Evolutionary conservation across 2,113 vertebrate genomes (phyloP).

Genomic region (Anoplopoma fimbria): DNA sequence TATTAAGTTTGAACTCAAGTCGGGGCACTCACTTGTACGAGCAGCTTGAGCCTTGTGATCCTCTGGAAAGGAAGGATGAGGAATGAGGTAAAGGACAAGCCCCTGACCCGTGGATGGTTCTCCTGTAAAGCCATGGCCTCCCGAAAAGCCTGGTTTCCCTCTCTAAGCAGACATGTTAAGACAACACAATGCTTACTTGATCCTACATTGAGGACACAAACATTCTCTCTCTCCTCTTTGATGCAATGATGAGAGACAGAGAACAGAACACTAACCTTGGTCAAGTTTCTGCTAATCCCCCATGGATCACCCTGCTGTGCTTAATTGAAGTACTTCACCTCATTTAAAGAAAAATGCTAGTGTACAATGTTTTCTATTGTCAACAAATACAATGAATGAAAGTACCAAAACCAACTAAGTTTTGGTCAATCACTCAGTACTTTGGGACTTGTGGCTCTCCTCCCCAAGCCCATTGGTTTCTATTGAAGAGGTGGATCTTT

Average conservation of each 20-base stretch:
- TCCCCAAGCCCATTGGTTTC: background rate
- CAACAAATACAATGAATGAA: background rate
- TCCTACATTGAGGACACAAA: background rate
- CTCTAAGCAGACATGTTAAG: slow-evolving; percentile 77
- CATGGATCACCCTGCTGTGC: background rate
- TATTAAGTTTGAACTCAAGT: background rate
- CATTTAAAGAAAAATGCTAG: background rate
- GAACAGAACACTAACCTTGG: background rate
- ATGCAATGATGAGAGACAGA: background rate
- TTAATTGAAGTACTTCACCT: background rate
- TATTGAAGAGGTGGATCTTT: background rate
- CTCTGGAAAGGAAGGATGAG: slow-evolving; percentile 97
- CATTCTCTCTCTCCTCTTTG: background rate
- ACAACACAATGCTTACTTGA: slow-evolving; percentile 1
- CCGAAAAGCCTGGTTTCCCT: slow-evolving; percentile 92
- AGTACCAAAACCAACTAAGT: background rate
- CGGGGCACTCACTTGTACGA: slow-evolving; percentile 88
- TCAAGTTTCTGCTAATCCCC: background rate
- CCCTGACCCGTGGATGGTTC: slow-evolving; percentile 90
- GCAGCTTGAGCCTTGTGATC: slow-evolving; percentile 95
- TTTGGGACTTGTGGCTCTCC: background rate
- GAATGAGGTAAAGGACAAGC: slow-evolving; percentile 95
- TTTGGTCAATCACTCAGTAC: background rate
- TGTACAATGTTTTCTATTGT: background rate
- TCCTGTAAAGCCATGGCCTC: slow-evolving; percentile 90